Conservation (phyloP, 2,888 invertebrate genomes). For the Aproaerema taeniolella region DNA sequence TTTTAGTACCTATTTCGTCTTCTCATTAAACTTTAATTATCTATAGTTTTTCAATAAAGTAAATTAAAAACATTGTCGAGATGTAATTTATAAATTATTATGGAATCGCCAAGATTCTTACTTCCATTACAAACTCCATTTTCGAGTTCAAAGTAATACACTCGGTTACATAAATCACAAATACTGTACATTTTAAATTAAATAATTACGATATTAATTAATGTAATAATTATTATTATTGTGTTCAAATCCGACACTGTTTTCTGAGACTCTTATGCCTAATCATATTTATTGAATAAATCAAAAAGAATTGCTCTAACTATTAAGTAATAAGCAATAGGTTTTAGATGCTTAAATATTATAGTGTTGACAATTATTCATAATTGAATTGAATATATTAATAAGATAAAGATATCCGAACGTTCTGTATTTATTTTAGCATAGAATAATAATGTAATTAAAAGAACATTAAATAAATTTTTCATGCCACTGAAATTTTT, state of each 20-base stretch:
- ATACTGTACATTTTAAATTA: neutral
- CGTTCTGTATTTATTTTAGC: slow-evolving; percentile 76
- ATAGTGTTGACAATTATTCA: slow-evolving; percentile 51
- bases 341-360: slow-evolving; percentile 54
- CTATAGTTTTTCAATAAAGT: slow-evolving; percentile 26
- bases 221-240: too few relatives aligned
- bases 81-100: neutral
- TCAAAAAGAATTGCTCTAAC: slow-evolving; percentile 37
- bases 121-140: slow-evolving; percentile 28
- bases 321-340: slow-evolving; percentile 67
- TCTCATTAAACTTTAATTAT: slow-evolving; percentile 32
- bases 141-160: neutral
- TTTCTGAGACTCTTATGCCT: neutral
- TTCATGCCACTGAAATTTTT: slow-evolving; percentile 64
- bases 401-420: slow-evolving; percentile 61
- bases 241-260: slow-evolving; percentile 3
- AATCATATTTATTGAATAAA: slow-evolving; percentile 19
- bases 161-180: neutral
- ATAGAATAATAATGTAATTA: slow-evolving; percentile 67
- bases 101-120: slow-evolving; percentile 19
- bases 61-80: too few relatives aligned
- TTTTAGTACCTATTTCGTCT: slow-evolving; percentile 30
- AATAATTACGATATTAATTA: neutral
- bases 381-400: slow-evolving; percentile 66
- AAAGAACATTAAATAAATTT: slow-evolving; percentile 73